A percentile compares a stretch with the other conserved stretches of the same genome.
These are phyloP conservation scores for Pangasianodon gigas DNA, from an alignment of 2,113 vertebrate genomes.

Conservation along the genomic window DNA sequence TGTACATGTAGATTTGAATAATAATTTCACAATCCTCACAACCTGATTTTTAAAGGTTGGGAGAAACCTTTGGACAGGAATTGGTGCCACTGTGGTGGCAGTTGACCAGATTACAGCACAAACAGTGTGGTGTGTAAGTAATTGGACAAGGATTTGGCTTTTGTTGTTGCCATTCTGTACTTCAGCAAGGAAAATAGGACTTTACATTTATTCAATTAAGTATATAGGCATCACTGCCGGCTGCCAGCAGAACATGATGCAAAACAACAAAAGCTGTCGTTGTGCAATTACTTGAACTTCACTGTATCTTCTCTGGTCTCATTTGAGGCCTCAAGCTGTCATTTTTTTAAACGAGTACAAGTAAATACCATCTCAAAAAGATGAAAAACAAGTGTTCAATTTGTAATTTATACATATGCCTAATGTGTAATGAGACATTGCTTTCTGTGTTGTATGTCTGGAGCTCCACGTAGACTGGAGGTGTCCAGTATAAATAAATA, in stretches of 20 bases:
- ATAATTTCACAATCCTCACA: background rate
- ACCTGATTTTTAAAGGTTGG: background rate
- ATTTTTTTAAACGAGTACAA: slow-evolving; percentile 17
- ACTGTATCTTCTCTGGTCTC: background rate
- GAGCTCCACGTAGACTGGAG: slow-evolving; percentile 9
- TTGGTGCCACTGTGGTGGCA: background rate
- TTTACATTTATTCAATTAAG: background rate
- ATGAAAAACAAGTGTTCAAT: slow-evolving; percentile 2
- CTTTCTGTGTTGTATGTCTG: slow-evolving; percentile 13
- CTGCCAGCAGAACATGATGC: background rate
- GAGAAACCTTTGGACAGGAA: slow-evolving; percentile 3
- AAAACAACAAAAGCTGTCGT: background rate
- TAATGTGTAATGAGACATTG: slow-evolving; percentile 5
- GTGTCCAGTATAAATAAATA: slow-evolving; percentile 23
- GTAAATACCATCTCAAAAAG: slow-evolving; percentile 24
- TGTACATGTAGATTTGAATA: background rate
- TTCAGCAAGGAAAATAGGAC: background rate
- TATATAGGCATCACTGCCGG: background rate
- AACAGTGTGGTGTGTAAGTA: slow-evolving; percentile 1
- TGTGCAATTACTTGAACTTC: slow-evolving; percentile 24
- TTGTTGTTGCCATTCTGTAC: background rate
- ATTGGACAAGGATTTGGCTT: background rate
- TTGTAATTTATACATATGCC: slow-evolving; percentile 3
- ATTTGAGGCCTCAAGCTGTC: slow-evolving; percentile 3
- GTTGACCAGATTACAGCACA: slow-evolving; percentile 11